Percentiles rank a stretch among this genome's conserved stretches.
These are phyloP conservation scores for Aphrophora alni DNA, from an alignment of 2,888 invertebrate genomes.

Conservation along the genomic window DNA sequence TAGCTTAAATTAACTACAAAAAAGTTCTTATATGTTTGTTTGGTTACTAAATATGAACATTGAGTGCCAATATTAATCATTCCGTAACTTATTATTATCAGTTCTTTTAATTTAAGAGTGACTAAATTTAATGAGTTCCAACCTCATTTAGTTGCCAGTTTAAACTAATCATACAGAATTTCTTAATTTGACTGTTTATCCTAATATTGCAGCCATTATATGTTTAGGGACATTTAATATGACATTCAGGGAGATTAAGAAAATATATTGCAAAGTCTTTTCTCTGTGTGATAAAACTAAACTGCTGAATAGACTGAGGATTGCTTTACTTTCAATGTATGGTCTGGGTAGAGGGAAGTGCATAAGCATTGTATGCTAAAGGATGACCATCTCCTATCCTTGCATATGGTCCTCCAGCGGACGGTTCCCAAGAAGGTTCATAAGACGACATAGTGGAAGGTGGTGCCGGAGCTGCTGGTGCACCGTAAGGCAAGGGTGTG, in stretches of 20 bases:
- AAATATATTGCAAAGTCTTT: not conserved
- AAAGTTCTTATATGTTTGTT: no score
- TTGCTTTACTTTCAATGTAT: not conserved
- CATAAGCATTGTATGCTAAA: slow-evolving; percentile 54
- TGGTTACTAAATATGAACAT: no score
- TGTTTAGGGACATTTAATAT: not conserved
- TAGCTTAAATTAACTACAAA: no score
- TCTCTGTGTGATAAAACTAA: not conserved
- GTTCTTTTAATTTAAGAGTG: no score
- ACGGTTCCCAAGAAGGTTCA: slow-evolving; percentile 47
- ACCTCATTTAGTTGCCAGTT: not conserved
- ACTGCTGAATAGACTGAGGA: not conserved
- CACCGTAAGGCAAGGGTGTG: slow-evolving; percentile 61
- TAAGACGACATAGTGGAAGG: slow-evolving; percentile 38
- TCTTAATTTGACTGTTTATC: not conserved
- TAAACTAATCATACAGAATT: not conserved
- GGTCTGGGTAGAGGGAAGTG: not conserved
- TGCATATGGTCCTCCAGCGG: slow-evolving; percentile 74
- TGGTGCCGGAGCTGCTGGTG: slow-evolving; percentile 38
- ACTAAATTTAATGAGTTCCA: no score
- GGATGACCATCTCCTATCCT: slow-evolving; percentile 67
- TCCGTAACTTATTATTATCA: no score
- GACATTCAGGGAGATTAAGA: not conserved
- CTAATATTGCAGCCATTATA: not conserved
- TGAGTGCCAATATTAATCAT: no score